Base-by-base conservation (phyloP, 2,888 invertebrate species). In the Willowsia nigromaculata region DNA sequence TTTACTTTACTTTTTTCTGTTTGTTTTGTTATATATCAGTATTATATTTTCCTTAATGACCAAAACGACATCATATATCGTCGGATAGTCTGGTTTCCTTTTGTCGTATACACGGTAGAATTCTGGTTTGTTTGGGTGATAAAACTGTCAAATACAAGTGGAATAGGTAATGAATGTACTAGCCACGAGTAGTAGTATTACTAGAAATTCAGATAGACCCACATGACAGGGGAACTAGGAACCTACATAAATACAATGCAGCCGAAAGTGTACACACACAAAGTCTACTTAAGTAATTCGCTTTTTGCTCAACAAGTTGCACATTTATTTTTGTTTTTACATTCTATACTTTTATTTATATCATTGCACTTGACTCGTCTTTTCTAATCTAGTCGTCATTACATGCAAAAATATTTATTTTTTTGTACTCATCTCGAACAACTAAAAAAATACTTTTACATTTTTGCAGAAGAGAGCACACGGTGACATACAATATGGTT, bases 61-160 rank as follows among this genome's bases (percentile, higher is more conserved):
- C 83, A 50, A n/a, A 83, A 83, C 65, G 50, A 68, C 68, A 83
- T 83, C 65, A 15, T 68, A 50, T 30, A 83, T 71, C 53, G 68
- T 83, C 33, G 53, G 71, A 5, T 59, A 84, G 74, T 84, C 84
- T 84, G 84, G 85, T 85, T 74, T 74, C 85, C 85, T 85, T 83
- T 74, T 85, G 74, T 74, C 74, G 59, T 74, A 40, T 74, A 56
- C 37, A 56, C 53, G 71, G 53, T 85, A 27, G 59, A 15, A 74
- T 74, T 85, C 85, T 40, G 85, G 85, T 85, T 85, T 85, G 74
- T 74, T 84, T 71, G 56, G 84, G 74, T 74, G 71, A 84, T 84
- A 84, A 84, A 84, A 84, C 53, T 74, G 84, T 84, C 84, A 84
- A 74, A 53, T 37, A 6, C 40, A 74, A 59, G n/a, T 56, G 30